Base-by-base conservation (phyloP, 2,113 vertebrate species). In the Echinops telfairi region DNA sequence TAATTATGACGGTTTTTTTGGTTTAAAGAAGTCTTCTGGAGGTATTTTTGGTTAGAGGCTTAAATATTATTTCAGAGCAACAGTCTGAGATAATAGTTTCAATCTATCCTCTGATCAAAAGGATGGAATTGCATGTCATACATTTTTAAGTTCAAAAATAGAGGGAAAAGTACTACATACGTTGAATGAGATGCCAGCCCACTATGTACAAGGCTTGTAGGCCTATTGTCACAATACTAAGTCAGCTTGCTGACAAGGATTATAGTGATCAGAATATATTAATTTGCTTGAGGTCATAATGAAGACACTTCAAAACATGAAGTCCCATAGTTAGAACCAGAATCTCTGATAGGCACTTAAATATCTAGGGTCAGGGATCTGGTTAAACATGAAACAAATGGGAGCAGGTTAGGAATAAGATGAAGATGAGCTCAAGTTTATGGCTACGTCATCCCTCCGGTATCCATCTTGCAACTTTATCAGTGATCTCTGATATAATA, bases 331-430 rank as follows among this genome's bases (percentile, higher is more conserved):
- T n/a, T 87, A 82, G 60, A 57, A 11, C 79, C 68, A n/a, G 36
- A 53, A 2, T 10, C 38, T 33, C 19, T 27, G 70, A 25, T n/a
- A 84, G 27, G 53, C 6, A 64, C 29, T 5, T 53, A 53, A 53
- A 53, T 53, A 53, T 53, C 47, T 53, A 53, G 47, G 12, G 47
- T 53, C 9, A n/a, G 0, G 0, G 4, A 66, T 11, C 43, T 71
- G 31, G 22, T 33, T 16, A 82, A 66, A 78, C 3, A 25, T 3
- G 31, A 57, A 75, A 0, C 3, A 19, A 66, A 82, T 81, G 1
- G 9, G 0, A 82, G 3, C 5, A 53, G 0, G 7, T 53, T 6
- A 40, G 4, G 4, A 3, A 6, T 75, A 1, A 92, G n/a, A 53
- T 33, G 14, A 17, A 23, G 16, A 14, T 60, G 2, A 9, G 4